A percentile compares a stretch with the other conserved stretches of the same genome.
Evolutionary conservation across 2,888 invertebrate species (phyloP).

Genomic region (Coleophora deauratella): DNA sequence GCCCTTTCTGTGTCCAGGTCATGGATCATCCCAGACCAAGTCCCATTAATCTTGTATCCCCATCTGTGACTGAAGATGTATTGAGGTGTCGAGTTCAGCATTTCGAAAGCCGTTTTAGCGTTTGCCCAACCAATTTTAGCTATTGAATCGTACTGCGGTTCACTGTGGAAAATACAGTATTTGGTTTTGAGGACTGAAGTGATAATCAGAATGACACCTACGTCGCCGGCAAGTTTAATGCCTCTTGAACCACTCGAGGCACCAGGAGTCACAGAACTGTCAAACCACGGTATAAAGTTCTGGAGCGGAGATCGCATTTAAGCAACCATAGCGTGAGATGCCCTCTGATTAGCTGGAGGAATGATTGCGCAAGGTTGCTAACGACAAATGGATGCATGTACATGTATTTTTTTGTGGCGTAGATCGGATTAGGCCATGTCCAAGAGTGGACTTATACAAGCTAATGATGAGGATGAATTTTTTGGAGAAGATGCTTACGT

Average conservation of each 20-base stretch:
- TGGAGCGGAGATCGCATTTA: too few relatives aligned
- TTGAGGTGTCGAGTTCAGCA: conserved; percentile 49
- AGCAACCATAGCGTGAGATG: too few relatives aligned
- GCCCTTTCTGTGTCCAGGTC: conserved; percentile 38
- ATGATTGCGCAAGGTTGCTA: too few relatives aligned
- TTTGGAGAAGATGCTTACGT: too few relatives aligned
- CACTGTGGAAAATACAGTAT: conserved; percentile 21
- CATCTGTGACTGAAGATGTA: conserved; percentile 44
- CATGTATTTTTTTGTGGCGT: too few relatives aligned
- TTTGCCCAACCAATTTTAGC: conserved; percentile 44
- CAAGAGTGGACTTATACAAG: too few relatives aligned
- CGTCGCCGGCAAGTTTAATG: not conserved
- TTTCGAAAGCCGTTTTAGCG: conserved; percentile 35
- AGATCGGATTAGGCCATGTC: too few relatives aligned
- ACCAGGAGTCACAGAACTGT: not conserved
- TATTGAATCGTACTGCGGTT: conserved; percentile 37
- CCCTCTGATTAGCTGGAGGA: too few relatives aligned
- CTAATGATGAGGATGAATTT: too few relatives aligned
- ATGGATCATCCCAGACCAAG: conserved; percentile 52
- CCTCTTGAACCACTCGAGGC: not conserved
- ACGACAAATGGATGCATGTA: too few relatives aligned
- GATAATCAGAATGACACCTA: not conserved
- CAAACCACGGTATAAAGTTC: too few relatives aligned
- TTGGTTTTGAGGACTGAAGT: not conserved
- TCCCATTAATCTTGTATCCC: conserved; percentile 45